Evolutionary conservation across 2,797 vertebrate species (phyloP).

Genomic region (Hydrocynus forskahlii): DNA sequence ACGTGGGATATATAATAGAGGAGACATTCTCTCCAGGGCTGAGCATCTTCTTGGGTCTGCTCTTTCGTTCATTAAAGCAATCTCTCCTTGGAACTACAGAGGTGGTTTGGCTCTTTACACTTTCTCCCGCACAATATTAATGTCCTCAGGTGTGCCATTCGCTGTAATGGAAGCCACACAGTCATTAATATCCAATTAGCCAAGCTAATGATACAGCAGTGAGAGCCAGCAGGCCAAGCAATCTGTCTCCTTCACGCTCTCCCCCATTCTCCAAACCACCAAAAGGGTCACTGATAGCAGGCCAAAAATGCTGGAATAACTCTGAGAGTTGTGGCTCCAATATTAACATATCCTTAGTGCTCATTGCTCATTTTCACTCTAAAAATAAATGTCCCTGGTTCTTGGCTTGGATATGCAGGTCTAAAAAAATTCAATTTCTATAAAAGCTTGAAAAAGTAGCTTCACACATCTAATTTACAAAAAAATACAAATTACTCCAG

Average conservation of each 20-base stretch:
- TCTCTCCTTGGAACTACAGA: slow-evolving; percentile 62
- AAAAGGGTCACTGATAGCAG: slow-evolving; percentile 47
- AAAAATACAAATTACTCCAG: too few relatives aligned
- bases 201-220: slow-evolving; percentile 74
- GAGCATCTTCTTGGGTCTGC: slow-evolving; percentile 15
- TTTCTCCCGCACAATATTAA: slow-evolving; percentile 57
- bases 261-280: slow-evolving; percentile 60
- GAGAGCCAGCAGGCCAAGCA: slow-evolving; percentile 70
- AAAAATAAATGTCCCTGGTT: neutral
- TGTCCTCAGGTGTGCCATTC: slow-evolving; percentile 64
- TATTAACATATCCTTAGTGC: slow-evolving; percentile 44
- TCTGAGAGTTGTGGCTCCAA: slow-evolving; percentile 27
- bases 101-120: slow-evolving; percentile 63
- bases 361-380: slow-evolving; percentile 24
- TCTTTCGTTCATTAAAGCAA: slow-evolving; percentile 41
- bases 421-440: too few relatives aligned
- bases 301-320: slow-evolving; percentile 33
- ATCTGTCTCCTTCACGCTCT: slow-evolving; percentile 64
- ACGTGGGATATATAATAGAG: slow-evolving; percentile 16
- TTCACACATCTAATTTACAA: too few relatives aligned
- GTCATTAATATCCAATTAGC: slow-evolving; percentile 84
- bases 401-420: neutral
- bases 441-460: too few relatives aligned
- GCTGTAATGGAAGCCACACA: slow-evolving; percentile 73
- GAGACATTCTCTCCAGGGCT: slow-evolving; percentile 18